phyloP scores from a whole-genome alignment of 2,113 vertebrate genomes.

The Pygoscelis antarcticus region DNA sequence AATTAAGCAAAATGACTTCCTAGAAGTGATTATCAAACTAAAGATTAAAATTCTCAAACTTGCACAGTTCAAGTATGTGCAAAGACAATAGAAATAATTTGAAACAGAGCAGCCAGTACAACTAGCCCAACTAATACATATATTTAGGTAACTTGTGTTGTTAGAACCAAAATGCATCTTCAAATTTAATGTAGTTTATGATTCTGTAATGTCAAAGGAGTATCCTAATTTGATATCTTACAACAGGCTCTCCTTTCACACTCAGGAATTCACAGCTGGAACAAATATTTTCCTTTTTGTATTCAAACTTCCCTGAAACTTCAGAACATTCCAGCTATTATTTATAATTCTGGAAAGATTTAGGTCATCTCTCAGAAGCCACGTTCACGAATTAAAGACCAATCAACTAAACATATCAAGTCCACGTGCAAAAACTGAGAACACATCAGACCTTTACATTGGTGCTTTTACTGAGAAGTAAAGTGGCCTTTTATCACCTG shows the following conservation, averaged over 20 bases:
- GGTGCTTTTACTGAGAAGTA: background rate
- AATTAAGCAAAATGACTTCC: background rate
- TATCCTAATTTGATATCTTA: background rate
- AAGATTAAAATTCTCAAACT: background rate
- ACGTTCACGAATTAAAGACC: background rate
- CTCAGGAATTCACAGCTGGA: background rate
- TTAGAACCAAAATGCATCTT: background rate
- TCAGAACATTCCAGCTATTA: background rate
- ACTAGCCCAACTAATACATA: background rate
- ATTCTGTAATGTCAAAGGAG: background rate
- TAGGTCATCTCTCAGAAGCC: background rate
- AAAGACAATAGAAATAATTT: background rate
- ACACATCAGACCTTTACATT: background rate
- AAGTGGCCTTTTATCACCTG: background rate
- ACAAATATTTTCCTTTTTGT: background rate
- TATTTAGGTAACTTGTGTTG: background rate
- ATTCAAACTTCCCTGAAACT: background rate
- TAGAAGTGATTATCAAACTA: background rate
- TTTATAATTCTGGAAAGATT: background rate
- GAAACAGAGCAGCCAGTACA: background rate
- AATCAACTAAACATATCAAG: background rate
- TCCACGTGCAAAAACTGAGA: background rate
- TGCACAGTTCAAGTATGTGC: background rate
- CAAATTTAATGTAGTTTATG: background rate
- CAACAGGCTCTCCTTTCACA: background rate